Percentiles rank a stretch among this genome's conserved stretches.
These are phyloP conservation scores for Rachycentron canadum DNA, from an alignment of 2,797 vertebrate genomes.

Conservation along the genomic window DNA sequence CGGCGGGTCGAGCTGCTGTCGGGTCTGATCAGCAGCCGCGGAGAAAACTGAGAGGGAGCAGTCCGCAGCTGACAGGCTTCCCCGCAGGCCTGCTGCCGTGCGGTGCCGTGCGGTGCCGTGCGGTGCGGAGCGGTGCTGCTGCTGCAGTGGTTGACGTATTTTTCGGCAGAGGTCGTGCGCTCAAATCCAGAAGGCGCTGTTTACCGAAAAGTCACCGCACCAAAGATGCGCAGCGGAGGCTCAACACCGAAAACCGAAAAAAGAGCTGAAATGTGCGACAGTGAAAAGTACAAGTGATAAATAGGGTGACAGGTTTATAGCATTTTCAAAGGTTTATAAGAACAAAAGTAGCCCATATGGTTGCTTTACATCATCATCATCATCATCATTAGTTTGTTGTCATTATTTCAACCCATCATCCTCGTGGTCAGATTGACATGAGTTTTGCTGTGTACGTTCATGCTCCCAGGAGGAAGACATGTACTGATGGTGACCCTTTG, in stretches of 20 bases:
- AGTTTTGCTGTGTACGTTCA: background rate
- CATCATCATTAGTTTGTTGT: background rate
- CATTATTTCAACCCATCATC: background rate
- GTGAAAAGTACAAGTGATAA: background rate
- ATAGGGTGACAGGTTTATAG: too few species aligned
- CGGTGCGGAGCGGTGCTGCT: too few species aligned
- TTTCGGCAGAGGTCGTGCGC: constrained; percentile 24
- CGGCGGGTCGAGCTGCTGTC: constrained; percentile 60
- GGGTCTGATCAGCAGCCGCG: constrained; percentile 69
- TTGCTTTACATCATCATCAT: background rate
- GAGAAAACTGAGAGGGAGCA: constrained; percentile 66
- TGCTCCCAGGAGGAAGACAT: background rate
- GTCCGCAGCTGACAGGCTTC: constrained; percentile 45
- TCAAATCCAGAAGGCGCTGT: constrained; percentile 57
- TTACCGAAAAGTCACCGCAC: constrained; percentile 29
- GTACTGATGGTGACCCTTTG: background rate
- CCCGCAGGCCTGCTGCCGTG: constrained; percentile 45
- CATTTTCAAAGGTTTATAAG: background rate
- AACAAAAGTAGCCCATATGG: background rate
- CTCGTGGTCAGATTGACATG: background rate
- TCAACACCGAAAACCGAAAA: background rate
- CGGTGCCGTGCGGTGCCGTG: too few species aligned
- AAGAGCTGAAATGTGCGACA: background rate
- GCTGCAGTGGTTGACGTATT: constrained; percentile 53
- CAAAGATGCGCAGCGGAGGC: constrained; percentile 22